Base-by-base conservation (phyloP, 2,888 invertebrate species). In the Nezara viridula region DNA sequence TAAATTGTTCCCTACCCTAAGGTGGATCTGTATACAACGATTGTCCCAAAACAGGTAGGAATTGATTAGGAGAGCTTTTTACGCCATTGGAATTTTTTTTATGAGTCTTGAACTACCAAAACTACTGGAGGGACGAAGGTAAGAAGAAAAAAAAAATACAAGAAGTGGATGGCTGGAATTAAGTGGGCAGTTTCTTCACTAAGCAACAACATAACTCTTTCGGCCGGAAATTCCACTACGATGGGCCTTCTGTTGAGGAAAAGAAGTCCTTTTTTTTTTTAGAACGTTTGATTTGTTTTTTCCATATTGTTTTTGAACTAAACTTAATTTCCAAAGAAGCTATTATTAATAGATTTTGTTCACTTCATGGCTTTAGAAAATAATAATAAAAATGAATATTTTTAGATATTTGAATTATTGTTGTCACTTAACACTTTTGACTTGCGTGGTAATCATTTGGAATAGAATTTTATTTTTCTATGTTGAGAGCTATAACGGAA, bases 101-200 rank as follows among this genome's bases (percentile, higher is more conserved):
- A 47, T 2, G 40, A n/a, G 44, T 81, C 66, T 73, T 73, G 66
- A 66, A 73, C 66, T 73, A 73, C 66, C 37, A 73, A n/a, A 44
- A 81, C 81, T 81, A 81, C 44, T 81, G 81, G 81, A 81, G 44
- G 81, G n/a, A 12, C 19, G 81, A 14, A 81, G 81, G 81, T 14
- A 47, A 24, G 4, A 10, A 10, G 24, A 66, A 66, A 66, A 40
- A 77, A 77, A n/a, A 81, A 81, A 73, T 3, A 73, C 7, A 73
- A 73, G 66, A 73, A 81, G 81, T 47, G 44, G 44, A 40, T 81
- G 81, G 81, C 44, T 81, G 44, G 81, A 81, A 81, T 81, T 73
- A 81, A 47, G 81, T 40, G 44, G n/a, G 81, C 81, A 44, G 44
- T 47, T 81, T 81, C 81, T 81, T 81, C 40, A 47, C 40, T 81